Evolutionary conservation across 2,888 invertebrate genomes (phyloP).

Genomic region (Ormyrus labotus): DNA sequence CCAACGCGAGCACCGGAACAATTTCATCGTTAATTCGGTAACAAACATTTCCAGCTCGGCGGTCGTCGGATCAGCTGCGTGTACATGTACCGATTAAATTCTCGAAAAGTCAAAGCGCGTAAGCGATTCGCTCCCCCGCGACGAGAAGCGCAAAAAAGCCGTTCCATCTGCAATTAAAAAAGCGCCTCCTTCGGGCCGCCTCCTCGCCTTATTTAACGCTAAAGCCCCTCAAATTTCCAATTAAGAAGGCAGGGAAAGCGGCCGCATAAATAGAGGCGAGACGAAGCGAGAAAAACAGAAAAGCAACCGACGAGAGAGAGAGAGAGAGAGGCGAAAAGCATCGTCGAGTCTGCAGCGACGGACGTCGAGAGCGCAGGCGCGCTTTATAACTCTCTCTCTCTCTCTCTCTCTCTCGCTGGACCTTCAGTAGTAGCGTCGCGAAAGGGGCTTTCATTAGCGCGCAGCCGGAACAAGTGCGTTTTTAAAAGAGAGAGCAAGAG

Average conservation of each 20-base stretch:
- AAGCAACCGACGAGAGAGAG: background rate
- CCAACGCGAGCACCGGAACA: no score
- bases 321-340: background rate
- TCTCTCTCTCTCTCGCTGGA: background rate
- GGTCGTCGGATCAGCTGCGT: no score
- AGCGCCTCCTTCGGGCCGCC: background rate
- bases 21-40: no score
- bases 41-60: no score
- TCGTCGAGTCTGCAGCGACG: slow-evolving; percentile 15
- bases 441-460: slow-evolving; percentile 43
- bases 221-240: slow-evolving; percentile 27
- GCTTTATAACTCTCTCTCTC: background rate
- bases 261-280: slow-evolving; percentile 19
- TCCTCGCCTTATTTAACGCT: slow-evolving; percentile 24
- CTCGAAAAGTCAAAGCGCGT: no score
- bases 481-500: slow-evolving; percentile 8
- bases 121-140: no score
- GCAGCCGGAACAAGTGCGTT: slow-evolving; percentile 39
- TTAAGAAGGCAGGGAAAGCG: slow-evolving; percentile 23
- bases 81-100: no score
- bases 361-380: slow-evolving; percentile 12
- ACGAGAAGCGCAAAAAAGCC: background rate
- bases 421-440: background rate
- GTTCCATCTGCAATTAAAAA: background rate
- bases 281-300: background rate